phyloP scores from a whole-genome alignment of 2,888 invertebrate genomes.

The Diaphora mendica region DNA sequence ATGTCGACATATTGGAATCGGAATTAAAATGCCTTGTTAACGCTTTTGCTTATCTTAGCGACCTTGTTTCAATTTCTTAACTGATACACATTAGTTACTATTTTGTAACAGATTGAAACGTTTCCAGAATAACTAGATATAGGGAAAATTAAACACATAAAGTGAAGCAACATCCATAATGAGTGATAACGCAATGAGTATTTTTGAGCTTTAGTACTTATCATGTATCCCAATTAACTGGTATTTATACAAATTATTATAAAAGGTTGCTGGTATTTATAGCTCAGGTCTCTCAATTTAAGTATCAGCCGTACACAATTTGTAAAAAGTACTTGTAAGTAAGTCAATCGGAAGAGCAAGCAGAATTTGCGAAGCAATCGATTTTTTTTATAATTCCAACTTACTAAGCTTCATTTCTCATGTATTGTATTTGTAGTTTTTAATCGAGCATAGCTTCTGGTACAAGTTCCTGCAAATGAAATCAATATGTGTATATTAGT shows the following conservation, averaged over 20 bases:
- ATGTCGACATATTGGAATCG: conserved; percentile 34
- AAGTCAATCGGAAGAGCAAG: too few relatives aligned
- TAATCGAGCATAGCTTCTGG: too few relatives aligned
- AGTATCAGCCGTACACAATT: neutral
- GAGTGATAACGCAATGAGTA: neutral
- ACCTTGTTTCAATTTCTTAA: conserved; percentile 56
- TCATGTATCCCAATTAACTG: neutral
- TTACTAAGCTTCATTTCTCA: too few relatives aligned
- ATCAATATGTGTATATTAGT: too few relatives aligned
- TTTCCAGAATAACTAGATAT: neutral
- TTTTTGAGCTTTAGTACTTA: neutral
- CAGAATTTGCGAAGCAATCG: too few relatives aligned
- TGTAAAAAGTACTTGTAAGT: neutral
- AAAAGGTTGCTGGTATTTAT: neutral
- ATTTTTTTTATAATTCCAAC: too few relatives aligned
- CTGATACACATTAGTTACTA: conserved; percentile 3
- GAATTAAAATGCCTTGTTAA: conserved; percentile 46
- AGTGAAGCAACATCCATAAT: neutral
- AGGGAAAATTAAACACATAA: neutral
- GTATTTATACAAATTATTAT: neutral
- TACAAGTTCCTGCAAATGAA: too few relatives aligned
- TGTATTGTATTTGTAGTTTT: too few relatives aligned
- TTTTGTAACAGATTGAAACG: neutral
- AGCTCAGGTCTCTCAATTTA: too few relatives aligned
- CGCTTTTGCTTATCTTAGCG: conserved; percentile 42